These are phyloP conservation scores for Halocynthia roretzi DNA, from an alignment of 23 tunicate genomes.

Conservation along the genomic window DNA sequence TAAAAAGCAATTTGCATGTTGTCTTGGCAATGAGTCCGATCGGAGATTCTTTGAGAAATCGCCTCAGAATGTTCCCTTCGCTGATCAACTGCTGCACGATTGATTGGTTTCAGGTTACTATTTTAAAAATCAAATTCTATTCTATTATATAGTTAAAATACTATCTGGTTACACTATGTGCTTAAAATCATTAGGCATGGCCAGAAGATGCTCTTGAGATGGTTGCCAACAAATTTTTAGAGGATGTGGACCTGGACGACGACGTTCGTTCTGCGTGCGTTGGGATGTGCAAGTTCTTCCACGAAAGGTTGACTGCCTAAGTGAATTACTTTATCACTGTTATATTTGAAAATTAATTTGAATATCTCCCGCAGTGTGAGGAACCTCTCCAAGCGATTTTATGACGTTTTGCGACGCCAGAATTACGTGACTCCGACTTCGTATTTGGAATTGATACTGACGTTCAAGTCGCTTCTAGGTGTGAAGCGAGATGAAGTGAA, in stretches of 20 bases:
- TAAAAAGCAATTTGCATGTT: constrained; percentile 89
- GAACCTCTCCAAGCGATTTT: constrained; percentile 62
- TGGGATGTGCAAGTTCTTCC: constrained; percentile 89
- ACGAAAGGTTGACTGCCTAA: constrained; percentile 61
- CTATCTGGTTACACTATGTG: not conserved
- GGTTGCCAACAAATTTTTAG: constrained; percentile 95
- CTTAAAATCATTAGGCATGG: constrained; percentile 62
- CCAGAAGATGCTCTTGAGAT: constrained; percentile 98
- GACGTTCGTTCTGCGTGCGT: constrained; percentile 74
- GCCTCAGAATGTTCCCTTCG: constrained; percentile 94
- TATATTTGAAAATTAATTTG: not conserved
- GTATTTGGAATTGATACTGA: constrained; percentile 84
- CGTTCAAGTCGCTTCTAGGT: constrained; percentile 85
- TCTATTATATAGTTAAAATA: not conserved
- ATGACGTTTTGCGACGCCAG: constrained; percentile 67
- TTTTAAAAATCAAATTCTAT: not conserved
- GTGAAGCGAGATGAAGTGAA: constrained; percentile 86
- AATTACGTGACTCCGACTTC: constrained; percentile 97
- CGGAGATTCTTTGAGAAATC: constrained; percentile 87
- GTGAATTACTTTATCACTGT: not conserved
- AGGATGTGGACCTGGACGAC: constrained; percentile 90
- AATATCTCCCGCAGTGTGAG: constrained; percentile 47
- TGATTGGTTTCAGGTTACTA: constrained; percentile 93
- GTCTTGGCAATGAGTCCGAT: constrained; percentile 94
- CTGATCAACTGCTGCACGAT: constrained; percentile 98